phyloP scores from a whole-genome alignment of 2,888 invertebrate species.

The Dolichopus griseipennis region DNA sequence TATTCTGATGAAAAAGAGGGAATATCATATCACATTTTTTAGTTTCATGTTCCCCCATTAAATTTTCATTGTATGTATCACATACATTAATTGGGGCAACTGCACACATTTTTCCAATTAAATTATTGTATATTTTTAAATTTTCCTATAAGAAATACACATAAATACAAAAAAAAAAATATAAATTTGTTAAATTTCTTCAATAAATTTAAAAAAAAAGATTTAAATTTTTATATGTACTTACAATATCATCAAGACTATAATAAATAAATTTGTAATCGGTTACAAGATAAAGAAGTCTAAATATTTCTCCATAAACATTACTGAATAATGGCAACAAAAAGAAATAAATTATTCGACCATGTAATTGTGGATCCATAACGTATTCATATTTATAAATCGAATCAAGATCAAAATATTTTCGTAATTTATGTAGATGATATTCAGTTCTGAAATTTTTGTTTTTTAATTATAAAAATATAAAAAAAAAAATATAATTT shows the following conservation, averaged over 20 bases:
- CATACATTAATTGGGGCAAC: neutral
- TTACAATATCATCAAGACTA: slow-evolving; percentile 9
- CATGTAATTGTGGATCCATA: slow-evolving; percentile 13
- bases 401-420: slow-evolving; percentile 13
- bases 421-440: neutral
- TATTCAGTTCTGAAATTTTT: neutral
- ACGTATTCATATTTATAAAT: neutral
- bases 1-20: neutral
- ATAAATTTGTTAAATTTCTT: too few species aligned
- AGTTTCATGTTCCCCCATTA: neutral
- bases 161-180: too few species aligned
- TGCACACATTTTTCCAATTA: neutral
- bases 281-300: slow-evolving; percentile 46
- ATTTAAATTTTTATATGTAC: too few species aligned
- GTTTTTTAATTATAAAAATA: too few species aligned
- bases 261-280: slow-evolving; percentile 43
- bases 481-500: too few species aligned
- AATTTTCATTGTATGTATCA: neutral
- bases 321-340: slow-evolving; percentile 44
- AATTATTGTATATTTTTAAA: neutral
- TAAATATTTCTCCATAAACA: slow-evolving; percentile 36
- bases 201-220: too few species aligned
- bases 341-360: slow-evolving; percentile 23
- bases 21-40: too few species aligned
- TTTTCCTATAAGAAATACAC: too few species aligned